A percentile compares a stretch with the other conserved stretches of the same genome.
Conservation (phyloP, 2,797 vertebrate species). For the Sylvilagus floridanus region DNA sequence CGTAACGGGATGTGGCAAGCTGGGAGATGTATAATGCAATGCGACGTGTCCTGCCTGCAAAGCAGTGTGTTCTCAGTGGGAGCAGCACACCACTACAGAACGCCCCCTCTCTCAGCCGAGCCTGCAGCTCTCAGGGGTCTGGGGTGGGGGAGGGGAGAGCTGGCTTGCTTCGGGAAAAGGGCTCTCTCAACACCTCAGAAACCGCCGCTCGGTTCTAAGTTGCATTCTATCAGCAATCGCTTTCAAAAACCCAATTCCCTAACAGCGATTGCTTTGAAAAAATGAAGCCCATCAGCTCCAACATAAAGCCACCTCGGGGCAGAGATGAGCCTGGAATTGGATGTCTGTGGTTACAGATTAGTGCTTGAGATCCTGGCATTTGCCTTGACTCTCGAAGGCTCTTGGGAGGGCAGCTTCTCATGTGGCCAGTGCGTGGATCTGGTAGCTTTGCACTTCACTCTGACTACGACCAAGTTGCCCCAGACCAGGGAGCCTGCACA, state of each 20-base stretch:
- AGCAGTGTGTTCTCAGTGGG: conserved; percentile 42
- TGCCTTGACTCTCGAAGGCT: background rate
- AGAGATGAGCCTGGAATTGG: conserved; percentile 49
- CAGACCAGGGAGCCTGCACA: background rate
- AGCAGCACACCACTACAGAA: conserved; percentile 13
- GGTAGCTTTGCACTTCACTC: background rate
- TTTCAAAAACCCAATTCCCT: conserved; percentile 43
- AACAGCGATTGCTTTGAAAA: conserved; percentile 42
- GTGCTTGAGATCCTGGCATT: conserved; percentile 1
- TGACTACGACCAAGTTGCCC: background rate
- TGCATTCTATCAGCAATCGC: background rate
- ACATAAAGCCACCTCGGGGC: conserved; percentile 49
- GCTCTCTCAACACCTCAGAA: conserved; percentile 54
- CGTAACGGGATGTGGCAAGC: conserved; percentile 71
- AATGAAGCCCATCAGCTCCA: background rate
- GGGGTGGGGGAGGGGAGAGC: background rate
- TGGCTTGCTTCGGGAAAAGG: background rate
- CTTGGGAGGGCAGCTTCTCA: background rate
- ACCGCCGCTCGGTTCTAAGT: conserved; percentile 21
- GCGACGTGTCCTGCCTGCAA: conserved; percentile 50
- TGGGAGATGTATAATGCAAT: conserved; percentile 43
- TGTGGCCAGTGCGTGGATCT: background rate
- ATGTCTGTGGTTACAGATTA: conserved; percentile 32
- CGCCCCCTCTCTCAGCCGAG: background rate
- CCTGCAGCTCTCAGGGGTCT: background rate